Evolutionary conservation across 2,888 invertebrate genomes (phyloP).

Genomic region (Drosophila neotestacea): DNA sequence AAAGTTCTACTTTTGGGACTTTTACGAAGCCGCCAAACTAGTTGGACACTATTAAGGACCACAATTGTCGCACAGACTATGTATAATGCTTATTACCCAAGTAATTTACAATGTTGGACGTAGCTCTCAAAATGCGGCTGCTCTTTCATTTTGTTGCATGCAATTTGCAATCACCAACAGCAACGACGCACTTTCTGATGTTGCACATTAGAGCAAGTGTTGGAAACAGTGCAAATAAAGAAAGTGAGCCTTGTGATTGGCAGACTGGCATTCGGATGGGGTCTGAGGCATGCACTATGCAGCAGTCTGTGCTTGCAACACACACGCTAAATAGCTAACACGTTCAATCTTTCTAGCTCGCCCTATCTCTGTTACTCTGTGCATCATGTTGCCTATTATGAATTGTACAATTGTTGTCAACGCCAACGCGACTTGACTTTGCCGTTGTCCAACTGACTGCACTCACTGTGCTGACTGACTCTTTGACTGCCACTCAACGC

Average conservation of each 20-base stretch:
- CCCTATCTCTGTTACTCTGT: neutral
- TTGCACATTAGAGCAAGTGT: conserved; percentile 68
- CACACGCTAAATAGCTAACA: conserved; percentile 61
- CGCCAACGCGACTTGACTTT: conserved; percentile 61
- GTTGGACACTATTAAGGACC: conserved; percentile 68
- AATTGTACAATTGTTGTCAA: conserved; percentile 79
- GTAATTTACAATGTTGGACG: conserved; percentile 60
- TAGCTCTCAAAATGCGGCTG: conserved; percentile 13
- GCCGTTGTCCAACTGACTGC: conserved; percentile 57
- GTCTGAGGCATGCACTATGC: conserved; percentile 23
- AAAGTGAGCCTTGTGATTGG: conserved; percentile 58
- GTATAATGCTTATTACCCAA: conserved; percentile 76
- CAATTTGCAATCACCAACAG: conserved; percentile 68
- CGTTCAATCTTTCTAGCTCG: conserved; percentile 23
- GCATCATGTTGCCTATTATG: conserved; percentile 77
- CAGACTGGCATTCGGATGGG: conserved; percentile 26
- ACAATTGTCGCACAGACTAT: conserved; percentile 45
- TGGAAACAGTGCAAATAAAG: conserved; percentile 61
- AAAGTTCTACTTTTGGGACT: neutral
- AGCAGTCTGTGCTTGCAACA: conserved; percentile 49
- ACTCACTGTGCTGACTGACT: conserved; percentile 52
- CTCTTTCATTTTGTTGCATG: conserved; percentile 57
- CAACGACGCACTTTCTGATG: conserved; percentile 42
- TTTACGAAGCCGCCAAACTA: conserved; percentile 49
- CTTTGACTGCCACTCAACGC: conserved; percentile 57